phyloP scores from a whole-genome alignment of 2,888 invertebrate genomes.

The Urechis unicinctus region DNA sequence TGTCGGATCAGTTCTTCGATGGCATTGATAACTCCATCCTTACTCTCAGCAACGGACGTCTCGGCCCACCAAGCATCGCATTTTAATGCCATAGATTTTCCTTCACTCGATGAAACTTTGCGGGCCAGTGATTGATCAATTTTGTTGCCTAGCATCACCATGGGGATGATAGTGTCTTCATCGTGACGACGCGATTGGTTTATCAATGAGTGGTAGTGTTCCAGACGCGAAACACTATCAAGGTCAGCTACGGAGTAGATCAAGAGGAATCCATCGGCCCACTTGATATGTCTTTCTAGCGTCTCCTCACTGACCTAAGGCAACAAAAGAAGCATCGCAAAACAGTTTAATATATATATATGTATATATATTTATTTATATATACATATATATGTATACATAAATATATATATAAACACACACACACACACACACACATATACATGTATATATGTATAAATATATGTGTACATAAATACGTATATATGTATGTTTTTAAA shows the following conservation, averaged over 20 bases:
- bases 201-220: conserved; percentile 55
- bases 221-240: conserved; percentile 74
- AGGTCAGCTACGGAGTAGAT: conserved; percentile 87
- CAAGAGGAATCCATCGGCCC: conserved; percentile 83
- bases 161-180: conserved; percentile 28
- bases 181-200: conserved; percentile 10
- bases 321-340: not conserved
- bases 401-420: too few species aligned
- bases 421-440: too few species aligned
- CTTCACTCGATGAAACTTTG: conserved; percentile 31
- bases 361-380: too few species aligned
- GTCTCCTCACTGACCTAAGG: conserved; percentile 26
- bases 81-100: conserved; percentile 23
- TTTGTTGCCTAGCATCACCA: conserved; percentile 39
- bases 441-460: too few species aligned
- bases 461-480: too few species aligned
- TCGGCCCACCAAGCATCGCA: conserved; percentile 38
- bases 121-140: conserved; percentile 33
- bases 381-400: too few species aligned
- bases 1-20: conserved; percentile 38
- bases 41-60: conserved; percentile 38
- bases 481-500: too few species aligned
- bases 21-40: conserved; percentile 31
- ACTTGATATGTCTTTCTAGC: conserved; percentile 58
- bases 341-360: too few species aligned